Evolutionary conservation across 2,888 invertebrate genomes (phyloP).

Genomic region (Scrobipalpa costella): DNA sequence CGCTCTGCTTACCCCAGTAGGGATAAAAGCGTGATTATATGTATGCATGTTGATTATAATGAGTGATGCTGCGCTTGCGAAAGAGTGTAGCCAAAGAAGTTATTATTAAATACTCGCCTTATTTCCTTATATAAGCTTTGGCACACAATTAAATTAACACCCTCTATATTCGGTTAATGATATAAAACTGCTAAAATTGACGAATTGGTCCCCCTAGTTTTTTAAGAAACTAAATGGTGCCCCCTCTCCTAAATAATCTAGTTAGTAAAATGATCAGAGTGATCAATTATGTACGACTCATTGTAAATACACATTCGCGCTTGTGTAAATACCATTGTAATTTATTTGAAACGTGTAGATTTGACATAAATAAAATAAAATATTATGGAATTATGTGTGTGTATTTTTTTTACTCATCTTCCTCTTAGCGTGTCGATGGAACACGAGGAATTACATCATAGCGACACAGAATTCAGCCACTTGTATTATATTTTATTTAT

Average conservation of each 20-base stretch:
- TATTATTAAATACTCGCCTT: too few relatives aligned
- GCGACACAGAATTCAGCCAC: too few relatives aligned
- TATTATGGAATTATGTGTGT: conserved; percentile 11
- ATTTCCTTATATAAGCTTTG: too few relatives aligned
- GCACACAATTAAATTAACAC: too few relatives aligned
- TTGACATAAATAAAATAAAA: conserved; percentile 23
- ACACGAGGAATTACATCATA: too few relatives aligned
- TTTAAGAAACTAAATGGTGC: conserved; percentile 20
- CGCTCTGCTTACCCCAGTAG: too few relatives aligned
- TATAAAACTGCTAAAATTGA: neutral
- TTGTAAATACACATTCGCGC: conserved; percentile 22
- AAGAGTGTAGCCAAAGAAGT: too few relatives aligned
- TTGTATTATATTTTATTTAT: neutral
- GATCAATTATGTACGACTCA: conserved; percentile 13
- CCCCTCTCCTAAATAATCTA: neutral
- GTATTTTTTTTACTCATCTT: conserved; percentile 22
- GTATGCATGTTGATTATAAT: too few relatives aligned
- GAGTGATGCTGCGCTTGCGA: too few relatives aligned
- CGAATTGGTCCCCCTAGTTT: conserved; percentile 11
- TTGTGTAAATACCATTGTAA: conserved; percentile 26
- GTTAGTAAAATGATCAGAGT: conserved; percentile 7
- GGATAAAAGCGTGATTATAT: too few relatives aligned
- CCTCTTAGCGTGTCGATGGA: too few relatives aligned
- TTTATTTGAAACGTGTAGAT: conserved; percentile 28
- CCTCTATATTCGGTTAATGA: neutral